Evolutionary conservation across 1,140 invertebrate genomes (phyloP).

Genomic region (Drosophila sechellia): DNA sequence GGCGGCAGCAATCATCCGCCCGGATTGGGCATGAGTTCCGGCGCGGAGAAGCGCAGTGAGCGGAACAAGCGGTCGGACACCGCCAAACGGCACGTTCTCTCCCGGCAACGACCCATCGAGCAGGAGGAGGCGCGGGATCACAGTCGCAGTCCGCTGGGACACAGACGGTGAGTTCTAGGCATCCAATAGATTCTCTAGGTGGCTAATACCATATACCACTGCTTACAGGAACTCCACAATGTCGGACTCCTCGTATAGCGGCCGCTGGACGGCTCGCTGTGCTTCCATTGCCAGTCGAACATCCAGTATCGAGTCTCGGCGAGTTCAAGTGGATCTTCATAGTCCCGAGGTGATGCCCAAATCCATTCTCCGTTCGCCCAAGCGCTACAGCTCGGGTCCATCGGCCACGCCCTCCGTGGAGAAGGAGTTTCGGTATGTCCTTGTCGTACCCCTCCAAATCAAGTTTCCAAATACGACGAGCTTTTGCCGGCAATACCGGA

Average conservation of each 20-base stretch:
- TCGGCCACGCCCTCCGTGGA: conserved; percentile 83
- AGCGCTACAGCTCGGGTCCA: conserved; percentile 74
- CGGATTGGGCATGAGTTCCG: conserved; percentile 39
- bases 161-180: conserved; percentile 63
- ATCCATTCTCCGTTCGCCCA: conserved; percentile 76
- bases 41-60: conserved; percentile 66
- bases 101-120: conserved; percentile 90
- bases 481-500: too few species aligned
- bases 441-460: neutral
- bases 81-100: conserved; percentile 89
- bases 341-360: conserved; percentile 80
- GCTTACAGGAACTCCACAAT: conserved; percentile 76
- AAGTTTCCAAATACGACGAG: too few species aligned
- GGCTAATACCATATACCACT: neutral
- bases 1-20: conserved; percentile 83
- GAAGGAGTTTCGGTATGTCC: conserved; percentile 72
- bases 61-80: conserved; percentile 87
- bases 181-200: neutral
- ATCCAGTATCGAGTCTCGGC: conserved; percentile 80
- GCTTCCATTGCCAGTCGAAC: conserved; percentile 78
- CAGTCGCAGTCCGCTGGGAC: conserved; percentile 70
- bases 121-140: conserved; percentile 85
- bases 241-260: conserved; percentile 82
- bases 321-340: conserved; percentile 79
- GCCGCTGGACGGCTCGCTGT: conserved; percentile 80